phyloP scores from a whole-genome alignment of 2,113 vertebrate genomes.

The Laticauda laticaudata region DNA sequence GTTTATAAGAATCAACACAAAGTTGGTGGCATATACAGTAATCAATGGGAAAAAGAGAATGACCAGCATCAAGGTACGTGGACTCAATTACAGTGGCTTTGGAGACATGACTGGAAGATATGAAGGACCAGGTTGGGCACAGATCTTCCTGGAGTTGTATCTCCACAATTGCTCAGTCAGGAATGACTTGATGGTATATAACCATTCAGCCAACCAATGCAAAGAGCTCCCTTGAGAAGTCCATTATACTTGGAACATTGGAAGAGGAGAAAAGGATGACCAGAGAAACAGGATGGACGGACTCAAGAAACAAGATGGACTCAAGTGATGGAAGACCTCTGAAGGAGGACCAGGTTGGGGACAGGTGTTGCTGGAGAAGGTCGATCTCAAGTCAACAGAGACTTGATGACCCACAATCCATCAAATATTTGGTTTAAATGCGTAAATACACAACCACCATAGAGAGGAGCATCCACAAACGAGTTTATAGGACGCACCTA shows the following conservation, averaged over 20 bases:
- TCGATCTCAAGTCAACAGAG: not conserved
- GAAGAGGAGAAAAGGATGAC: not conserved
- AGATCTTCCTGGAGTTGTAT: not conserved
- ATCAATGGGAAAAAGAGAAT: not conserved
- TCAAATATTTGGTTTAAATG: not conserved
- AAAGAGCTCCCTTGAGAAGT: not conserved
- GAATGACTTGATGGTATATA: not conserved
- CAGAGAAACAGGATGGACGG: not conserved
- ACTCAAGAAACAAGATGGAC: not conserved
- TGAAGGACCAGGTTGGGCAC: not conserved
- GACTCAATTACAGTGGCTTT: not conserved
- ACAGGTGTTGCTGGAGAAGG: not conserved
- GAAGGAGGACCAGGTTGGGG: not conserved
- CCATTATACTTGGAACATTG: not conserved
- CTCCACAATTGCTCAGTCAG: not conserved
- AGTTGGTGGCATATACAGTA: not conserved
- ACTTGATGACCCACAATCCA: not conserved
- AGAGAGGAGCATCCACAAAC: not conserved
- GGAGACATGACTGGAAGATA: not conserved
- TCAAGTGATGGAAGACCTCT: not conserved
- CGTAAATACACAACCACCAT: not conserved
- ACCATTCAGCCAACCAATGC: not conserved
- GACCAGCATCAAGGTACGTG: not conserved
- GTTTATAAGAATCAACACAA: not conserved
- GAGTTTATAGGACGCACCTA: not conserved